Evolutionary conservation across 35 echinoderm and acorn worm genomes (phyloP).

Genomic region (Ophiothrix spiculata): DNA sequence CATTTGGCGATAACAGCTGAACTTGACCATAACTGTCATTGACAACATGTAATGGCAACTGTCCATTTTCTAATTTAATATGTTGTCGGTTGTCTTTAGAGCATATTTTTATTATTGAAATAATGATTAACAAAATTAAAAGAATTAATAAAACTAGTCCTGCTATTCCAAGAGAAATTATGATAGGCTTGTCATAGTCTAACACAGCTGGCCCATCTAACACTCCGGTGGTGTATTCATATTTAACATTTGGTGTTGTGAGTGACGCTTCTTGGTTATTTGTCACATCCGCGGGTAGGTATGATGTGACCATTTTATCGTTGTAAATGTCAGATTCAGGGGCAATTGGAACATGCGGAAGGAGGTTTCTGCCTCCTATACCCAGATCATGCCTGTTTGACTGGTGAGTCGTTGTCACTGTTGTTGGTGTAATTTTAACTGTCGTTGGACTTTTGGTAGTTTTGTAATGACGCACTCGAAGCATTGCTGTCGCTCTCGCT

Average conservation of each 20-base stretch:
- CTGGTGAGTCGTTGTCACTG: not conserved
- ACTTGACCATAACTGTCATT: slow-evolving; percentile 18
- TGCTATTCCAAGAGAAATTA: slow-evolving; percentile 5
- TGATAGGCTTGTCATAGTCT: not conserved
- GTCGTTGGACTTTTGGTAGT: slow-evolving; percentile 2
- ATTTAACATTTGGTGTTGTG: not conserved
- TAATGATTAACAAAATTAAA: slow-evolving; percentile 2
- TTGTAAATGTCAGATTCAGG: too few species aligned
- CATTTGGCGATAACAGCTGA: too few species aligned
- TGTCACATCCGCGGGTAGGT: not conserved
- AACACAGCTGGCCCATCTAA: not conserved
- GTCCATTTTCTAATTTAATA: not conserved
- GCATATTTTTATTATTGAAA: slow-evolving; percentile 1
- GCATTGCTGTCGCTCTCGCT: not conserved
- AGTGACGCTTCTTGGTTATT: not conserved
- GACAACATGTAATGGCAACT: not conserved
- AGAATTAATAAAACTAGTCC: not conserved
- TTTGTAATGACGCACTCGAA: not conserved
- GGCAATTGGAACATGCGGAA: not conserved
- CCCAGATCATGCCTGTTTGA: not conserved
- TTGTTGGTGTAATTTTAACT: not conserved
- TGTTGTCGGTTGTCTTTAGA: not conserved
- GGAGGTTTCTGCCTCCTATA: not conserved
- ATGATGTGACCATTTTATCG: not conserved
- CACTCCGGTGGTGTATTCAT: not conserved